Conservation (phyloP, 2,888 invertebrate species). For the Brenthis hecate region DNA sequence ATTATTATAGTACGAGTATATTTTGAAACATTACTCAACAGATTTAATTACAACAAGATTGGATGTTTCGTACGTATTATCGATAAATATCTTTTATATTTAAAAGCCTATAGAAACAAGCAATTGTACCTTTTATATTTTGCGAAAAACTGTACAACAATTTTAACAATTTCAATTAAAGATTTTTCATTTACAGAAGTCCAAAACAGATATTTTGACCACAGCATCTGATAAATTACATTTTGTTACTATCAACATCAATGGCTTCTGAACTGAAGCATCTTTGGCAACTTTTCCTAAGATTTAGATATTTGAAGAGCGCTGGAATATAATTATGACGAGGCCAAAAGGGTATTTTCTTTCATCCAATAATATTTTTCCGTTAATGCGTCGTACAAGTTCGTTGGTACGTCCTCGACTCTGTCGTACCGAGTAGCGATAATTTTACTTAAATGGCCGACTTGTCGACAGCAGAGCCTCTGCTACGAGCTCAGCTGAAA, state of each 20-base stretch:
- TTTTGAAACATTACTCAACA: no score
- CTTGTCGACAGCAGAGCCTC: slow-evolving; percentile 75
- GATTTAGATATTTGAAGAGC: slow-evolving; percentile 1
- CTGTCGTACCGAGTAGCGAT: slow-evolving; percentile 75
- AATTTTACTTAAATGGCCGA: slow-evolving; percentile 76
- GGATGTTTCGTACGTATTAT: no score
- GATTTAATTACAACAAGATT: no score
- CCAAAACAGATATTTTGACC: no score
- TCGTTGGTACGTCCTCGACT: slow-evolving; percentile 67
- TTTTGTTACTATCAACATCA: neutral
- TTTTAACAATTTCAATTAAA: no score
- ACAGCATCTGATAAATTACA: neutral
- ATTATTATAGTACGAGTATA: no score
- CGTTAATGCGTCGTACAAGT: slow-evolving; percentile 55
- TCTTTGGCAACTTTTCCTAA: neutral
- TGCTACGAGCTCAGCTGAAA: slow-evolving; percentile 67
- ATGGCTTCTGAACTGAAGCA: neutral
- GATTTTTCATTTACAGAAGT: no score
- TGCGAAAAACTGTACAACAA: no score
- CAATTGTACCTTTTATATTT: no score
- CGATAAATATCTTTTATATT: no score
- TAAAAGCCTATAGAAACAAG: no score
- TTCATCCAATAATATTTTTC: slow-evolving; percentile 58
- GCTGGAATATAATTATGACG: slow-evolving; percentile 15
- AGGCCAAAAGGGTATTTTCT: slow-evolving; percentile 48